Conservation (phyloP, 2,888 invertebrate genomes). For the Prosapia bicincta region DNA sequence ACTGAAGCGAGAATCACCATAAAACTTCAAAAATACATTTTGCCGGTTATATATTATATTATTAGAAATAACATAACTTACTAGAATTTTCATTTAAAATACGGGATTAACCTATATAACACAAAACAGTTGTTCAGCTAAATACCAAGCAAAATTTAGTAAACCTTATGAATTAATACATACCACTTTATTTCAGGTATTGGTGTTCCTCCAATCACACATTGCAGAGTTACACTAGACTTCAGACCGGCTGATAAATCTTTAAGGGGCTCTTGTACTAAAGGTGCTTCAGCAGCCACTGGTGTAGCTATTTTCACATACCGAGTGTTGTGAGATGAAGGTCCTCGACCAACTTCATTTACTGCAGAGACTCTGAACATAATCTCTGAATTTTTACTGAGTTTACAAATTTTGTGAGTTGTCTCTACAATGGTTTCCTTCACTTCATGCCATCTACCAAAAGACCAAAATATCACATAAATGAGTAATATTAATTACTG, state of each 20-base stretch:
- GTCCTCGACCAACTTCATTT: conserved; percentile 72
- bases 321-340: conserved; percentile 63
- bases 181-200: conserved; percentile 71
- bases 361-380: conserved; percentile 72
- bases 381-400: conserved; percentile 62
- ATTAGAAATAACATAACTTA: too few species aligned
- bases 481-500: background rate
- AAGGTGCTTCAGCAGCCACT: conserved; percentile 57
- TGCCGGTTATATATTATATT: too few species aligned
- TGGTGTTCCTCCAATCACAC: conserved; percentile 73
- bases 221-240: conserved; percentile 65
- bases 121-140: too few species aligned
- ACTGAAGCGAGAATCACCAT: too few species aligned
- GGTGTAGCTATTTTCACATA: conserved; percentile 57
- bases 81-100: too few species aligned
- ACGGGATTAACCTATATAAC: too few species aligned
- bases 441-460: conserved; percentile 62
- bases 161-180: conserved; percentile 11
- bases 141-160: too few species aligned
- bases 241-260: conserved; percentile 61
- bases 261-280: conserved; percentile 64
- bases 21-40: too few species aligned
- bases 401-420: conserved; percentile 59
- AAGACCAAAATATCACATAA: conserved; percentile 20
- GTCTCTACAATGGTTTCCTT: conserved; percentile 56